phyloP scores from a whole-genome alignment of 2,888 invertebrate genomes.

The Agrochola macilenta region DNA sequence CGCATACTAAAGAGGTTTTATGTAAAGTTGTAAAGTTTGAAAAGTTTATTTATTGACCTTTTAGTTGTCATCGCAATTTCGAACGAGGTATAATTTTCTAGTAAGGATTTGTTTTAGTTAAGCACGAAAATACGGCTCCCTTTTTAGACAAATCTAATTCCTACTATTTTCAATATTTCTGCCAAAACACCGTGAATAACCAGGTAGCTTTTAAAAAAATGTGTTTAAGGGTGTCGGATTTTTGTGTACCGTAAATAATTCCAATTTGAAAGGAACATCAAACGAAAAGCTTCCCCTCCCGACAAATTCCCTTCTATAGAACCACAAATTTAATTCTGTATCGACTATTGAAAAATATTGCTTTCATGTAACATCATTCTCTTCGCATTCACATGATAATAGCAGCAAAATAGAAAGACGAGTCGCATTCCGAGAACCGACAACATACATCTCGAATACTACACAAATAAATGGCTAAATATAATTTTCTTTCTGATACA shows the following conservation, averaged over 20 bases:
- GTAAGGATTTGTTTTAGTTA: neutral
- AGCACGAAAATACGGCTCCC: neutral
- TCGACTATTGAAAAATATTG: conserved; percentile 83
- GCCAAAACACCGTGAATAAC: neutral
- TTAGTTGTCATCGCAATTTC: neutral
- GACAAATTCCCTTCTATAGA: conserved; percentile 71
- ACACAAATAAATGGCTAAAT: conserved; percentile 73
- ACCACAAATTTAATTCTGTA: conserved; percentile 82
- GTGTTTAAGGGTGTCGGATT: conserved; percentile 5
- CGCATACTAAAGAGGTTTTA: conserved; percentile 29
- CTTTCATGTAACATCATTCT: conserved; percentile 78
- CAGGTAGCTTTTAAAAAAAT: conserved; percentile 1
- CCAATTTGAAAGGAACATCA: conserved; percentile 65
- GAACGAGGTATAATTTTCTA: neutral
- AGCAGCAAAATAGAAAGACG: conserved; percentile 76
- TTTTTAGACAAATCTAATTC: neutral
- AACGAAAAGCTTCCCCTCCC: conserved; percentile 66
- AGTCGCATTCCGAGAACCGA: conserved; percentile 66
- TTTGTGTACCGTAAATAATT: conserved; percentile 51
- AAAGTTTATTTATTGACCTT: conserved; percentile 10
- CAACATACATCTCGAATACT: conserved; percentile 66
- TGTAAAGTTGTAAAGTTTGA: conserved; percentile 3
- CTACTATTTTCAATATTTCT: conserved; percentile 12
- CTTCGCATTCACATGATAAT: conserved; percentile 81
- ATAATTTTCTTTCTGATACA: conserved; percentile 70